Percentiles rank a stretch among this genome's conserved stretches.
These are phyloP conservation scores for Orientallactaga bullata DNA, from an alignment of 2,113 vertebrate genomes.

Conservation along the genomic window DNA sequence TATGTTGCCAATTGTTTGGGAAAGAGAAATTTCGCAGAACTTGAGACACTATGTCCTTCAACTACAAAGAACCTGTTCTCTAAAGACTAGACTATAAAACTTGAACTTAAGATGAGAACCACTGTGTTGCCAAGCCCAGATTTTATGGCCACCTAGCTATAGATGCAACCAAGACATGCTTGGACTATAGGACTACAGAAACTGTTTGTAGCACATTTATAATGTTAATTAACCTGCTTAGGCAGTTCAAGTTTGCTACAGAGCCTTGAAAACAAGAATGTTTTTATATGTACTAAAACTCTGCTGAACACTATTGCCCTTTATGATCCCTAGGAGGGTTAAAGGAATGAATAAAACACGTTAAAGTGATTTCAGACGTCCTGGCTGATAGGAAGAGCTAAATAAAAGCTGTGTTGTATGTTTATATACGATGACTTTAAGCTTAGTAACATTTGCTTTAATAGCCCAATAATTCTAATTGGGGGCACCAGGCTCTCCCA, in stretches of 20 bases:
- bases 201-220: not conserved
- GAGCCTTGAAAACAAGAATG: not conserved
- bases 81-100: fast-evolving
- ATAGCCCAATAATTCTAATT: slow-evolving; percentile 63
- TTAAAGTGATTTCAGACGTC: slow-evolving; percentile 28
- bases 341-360: slow-evolving; percentile 8
- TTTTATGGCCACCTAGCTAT: not conserved
- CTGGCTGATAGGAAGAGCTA: not conserved
- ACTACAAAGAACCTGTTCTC: not conserved
- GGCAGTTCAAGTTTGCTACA: not conserved
- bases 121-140: not conserved
- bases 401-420: not conserved
- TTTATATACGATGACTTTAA: not conserved
- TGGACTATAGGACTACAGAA: not conserved
- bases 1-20: fast-evolving
- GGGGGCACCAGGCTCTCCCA: not conserved
- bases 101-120: not conserved
- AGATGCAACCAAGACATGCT: fast-evolving
- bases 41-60: fast-evolving
- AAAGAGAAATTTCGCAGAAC: fast-evolving
- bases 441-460: slow-evolving; percentile 49
- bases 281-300: slow-evolving; percentile 13
- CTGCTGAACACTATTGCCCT: not conserved
- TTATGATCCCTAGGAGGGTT: not conserved
- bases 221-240: not conserved